A percentile compares a stretch with the other conserved stretches of the same genome.
Conservation (phyloP, 2,113 vertebrate species). For the Dipodomys ordii region DNA sequence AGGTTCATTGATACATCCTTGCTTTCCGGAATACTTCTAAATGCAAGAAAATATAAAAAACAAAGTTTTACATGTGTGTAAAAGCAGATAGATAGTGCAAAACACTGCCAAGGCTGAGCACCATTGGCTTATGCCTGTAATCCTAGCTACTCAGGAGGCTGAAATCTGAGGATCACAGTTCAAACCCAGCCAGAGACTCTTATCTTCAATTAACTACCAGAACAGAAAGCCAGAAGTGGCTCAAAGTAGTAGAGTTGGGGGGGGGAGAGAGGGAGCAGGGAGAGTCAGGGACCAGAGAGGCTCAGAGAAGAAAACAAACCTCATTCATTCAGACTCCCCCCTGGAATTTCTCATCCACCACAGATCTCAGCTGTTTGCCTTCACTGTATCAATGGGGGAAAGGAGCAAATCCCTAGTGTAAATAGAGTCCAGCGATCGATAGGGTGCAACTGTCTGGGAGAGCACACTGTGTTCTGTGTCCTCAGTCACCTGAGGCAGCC, state of each 20-base stretch:
- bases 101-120: not conserved
- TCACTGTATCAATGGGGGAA: slow-evolving; percentile 45
- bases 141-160: no score
- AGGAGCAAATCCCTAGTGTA: slow-evolving; percentile 50
- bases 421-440: not conserved
- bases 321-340: slow-evolving; percentile 61
- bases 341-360: slow-evolving; percentile 60
- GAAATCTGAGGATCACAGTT: no score
- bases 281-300: no score
- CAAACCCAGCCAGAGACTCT: no score
- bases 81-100: slow-evolving; percentile 54
- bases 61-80: slow-evolving; percentile 12
- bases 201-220: no score
- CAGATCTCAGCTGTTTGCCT: slow-evolving; percentile 40
- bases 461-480: slow-evolving; percentile 15
- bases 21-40: slow-evolving; percentile 46
- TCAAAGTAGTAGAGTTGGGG: no score
- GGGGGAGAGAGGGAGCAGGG: no score
- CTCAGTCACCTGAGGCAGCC: not conserved
- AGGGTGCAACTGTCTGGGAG: slow-evolving; percentile 19
- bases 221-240: no score
- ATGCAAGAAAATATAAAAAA: slow-evolving; percentile 51
- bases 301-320: not conserved
- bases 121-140: no score
- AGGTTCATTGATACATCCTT: slow-evolving; percentile 59